Evolutionary conservation across 2,797 vertebrate genomes (phyloP), one percentile per base, ranked within the genome.

Genomic region (Parauchenoglanis ngamensis): DNA sequence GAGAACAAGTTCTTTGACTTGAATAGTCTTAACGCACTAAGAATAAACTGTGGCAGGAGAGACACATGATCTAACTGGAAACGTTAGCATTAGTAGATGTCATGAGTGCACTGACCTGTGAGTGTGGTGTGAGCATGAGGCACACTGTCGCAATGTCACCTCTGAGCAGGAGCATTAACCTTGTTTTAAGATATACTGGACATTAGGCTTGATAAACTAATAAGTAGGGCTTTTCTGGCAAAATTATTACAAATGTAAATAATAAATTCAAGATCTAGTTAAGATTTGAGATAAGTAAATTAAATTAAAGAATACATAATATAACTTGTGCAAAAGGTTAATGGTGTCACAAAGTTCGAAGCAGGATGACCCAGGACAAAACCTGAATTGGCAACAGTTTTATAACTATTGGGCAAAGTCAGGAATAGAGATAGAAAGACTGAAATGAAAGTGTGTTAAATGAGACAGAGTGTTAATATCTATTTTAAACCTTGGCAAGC

Each of bases 21-120:
- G 35, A 83, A 83, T 63, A 86, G 87, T 75, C 57, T 87, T 49
- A 88, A 86, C 67, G 87, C 46, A 73, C 87, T 76, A 84, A 59
- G 68, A 87, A 87, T 87, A 89, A 87, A 87, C 84, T 19, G 31
- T 8, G 49, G 31, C 73, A 57, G 65, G 85, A 78, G 52, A 83
- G 80, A 89, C 87, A 89, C 73, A 85, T 86, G 89, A 89, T 79
- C 86, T 75, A 57, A 35, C 70, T 85, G 86, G 79, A 87, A 87
- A 86, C 49, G 19, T 57, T 78, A 87, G 89, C 17, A 28, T 83
- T 80, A 83, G 84, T 85, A 28, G 65, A 61, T 83, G 80, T 80
- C 52, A 77, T 78, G 52, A n/a, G 68, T n/a, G 31, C 13, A 12
- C 59, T 87, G 80, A 73, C 57, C 72, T 78, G 80, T 79, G 86